phyloP scores from a whole-genome alignment of 2,888 invertebrate species.

The Panopea generosa region DNA sequence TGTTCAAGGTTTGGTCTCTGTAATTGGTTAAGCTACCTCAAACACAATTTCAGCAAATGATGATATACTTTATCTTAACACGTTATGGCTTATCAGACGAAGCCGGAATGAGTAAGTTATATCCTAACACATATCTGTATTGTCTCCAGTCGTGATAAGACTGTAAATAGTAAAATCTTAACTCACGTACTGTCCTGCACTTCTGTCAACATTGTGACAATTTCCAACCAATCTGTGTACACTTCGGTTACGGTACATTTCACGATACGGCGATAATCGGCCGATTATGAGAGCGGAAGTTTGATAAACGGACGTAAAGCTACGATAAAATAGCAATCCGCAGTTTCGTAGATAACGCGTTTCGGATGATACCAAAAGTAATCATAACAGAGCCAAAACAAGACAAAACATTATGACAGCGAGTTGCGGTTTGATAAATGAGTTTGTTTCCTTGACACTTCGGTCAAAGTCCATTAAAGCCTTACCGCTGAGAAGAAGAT shows the following conservation, averaged over 20 bases:
- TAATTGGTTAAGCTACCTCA: no score
- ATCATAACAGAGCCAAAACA: conserved; percentile 39
- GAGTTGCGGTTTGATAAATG: conserved; percentile 46
- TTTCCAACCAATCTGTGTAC: conserved; percentile 44
- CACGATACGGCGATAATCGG: conserved; percentile 43
- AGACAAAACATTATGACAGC: conserved; percentile 62
- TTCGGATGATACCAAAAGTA: conserved; percentile 26
- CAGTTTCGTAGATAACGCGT: conserved; percentile 48
- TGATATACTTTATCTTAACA: no score
- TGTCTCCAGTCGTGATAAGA: conserved; percentile 21
- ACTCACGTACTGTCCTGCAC: conserved; percentile 40
- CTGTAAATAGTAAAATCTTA: conserved; percentile 11
- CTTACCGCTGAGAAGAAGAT: conserved; percentile 16
- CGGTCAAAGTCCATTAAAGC: conserved; percentile 55
- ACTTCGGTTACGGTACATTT: conserved; percentile 6
- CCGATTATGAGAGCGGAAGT: conserved; percentile 56
- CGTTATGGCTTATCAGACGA: background rate
- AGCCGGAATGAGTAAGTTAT: background rate
- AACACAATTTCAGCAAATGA: no score
- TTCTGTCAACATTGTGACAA: conserved; percentile 40
- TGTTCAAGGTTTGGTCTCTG: no score
- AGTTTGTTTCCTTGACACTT: conserved; percentile 55
- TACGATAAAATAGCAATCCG: conserved; percentile 48
- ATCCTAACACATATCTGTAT: conserved; percentile 18
- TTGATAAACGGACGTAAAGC: conserved; percentile 40